These are phyloP conservation scores for Nephila pilipes DNA, from an alignment of 1,140 invertebrate species.

Conservation along the genomic window DNA sequence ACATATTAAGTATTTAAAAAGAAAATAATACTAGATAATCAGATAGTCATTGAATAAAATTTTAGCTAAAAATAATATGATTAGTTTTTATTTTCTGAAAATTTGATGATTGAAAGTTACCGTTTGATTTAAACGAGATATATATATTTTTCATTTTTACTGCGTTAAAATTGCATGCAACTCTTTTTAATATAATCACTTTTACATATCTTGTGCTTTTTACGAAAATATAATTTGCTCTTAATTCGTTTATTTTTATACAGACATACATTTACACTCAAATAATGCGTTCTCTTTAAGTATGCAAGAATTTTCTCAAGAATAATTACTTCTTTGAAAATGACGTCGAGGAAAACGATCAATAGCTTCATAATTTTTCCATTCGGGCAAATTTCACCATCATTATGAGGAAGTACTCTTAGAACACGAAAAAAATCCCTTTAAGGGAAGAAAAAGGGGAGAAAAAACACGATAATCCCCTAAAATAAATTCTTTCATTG, in stretches of 20 bases:
- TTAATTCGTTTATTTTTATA: neutral
- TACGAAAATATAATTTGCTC: neutral
- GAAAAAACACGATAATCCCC: slow-evolving; percentile 64
- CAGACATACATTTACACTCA: neutral
- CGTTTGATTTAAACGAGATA: too few relatives aligned
- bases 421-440: slow-evolving; percentile 17
- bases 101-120: too few relatives aligned
- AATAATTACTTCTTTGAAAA: slow-evolving; percentile 24
- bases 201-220: neutral
- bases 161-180: too few relatives aligned
- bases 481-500: slow-evolving; percentile 72
- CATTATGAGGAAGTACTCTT: slow-evolving; percentile 42
- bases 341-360: slow-evolving; percentile 50
- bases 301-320: neutral
- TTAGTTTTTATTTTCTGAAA: too few relatives aligned
- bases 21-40: too few relatives aligned
- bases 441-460: neutral
- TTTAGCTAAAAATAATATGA: too few relatives aligned
- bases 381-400: slow-evolving; percentile 53
- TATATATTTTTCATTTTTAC: too few relatives aligned
- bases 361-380: slow-evolving; percentile 53
- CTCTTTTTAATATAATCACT: neutral
- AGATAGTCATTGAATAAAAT: too few relatives aligned
- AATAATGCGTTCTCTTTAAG: neutral
- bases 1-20: too few relatives aligned